Conservation (phyloP, 2,797 vertebrate genomes). For the Gymnocypris eckloni region DNA sequence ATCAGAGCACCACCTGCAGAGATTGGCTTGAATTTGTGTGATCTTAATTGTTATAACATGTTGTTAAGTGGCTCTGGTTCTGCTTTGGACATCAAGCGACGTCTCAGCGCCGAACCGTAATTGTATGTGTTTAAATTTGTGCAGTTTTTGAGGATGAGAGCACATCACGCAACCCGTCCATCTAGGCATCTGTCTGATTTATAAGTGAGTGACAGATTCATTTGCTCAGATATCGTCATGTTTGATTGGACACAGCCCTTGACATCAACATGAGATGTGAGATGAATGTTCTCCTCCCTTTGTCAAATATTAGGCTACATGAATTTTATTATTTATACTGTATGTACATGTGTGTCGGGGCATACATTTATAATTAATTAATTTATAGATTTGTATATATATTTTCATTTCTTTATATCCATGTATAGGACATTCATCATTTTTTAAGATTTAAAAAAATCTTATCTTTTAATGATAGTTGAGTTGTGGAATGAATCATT, state of each 20-base stretch:
- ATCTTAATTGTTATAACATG: background rate
- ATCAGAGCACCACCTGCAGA: background rate
- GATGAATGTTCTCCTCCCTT: background rate
- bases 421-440: too few relatives aligned
- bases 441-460: background rate
- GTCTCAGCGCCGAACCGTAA: rapidly evolving
- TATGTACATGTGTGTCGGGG: background rate
- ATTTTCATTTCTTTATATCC: too few relatives aligned
- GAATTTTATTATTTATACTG: background rate
- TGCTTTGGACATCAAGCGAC: background rate
- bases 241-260: background rate
- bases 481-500: background rate
- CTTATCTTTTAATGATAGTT: background rate
- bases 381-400: background rate
- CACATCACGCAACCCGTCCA: background rate
- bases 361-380: too few relatives aligned
- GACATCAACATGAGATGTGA: background rate
- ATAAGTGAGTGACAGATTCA: slow-evolving; percentile 15
- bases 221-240: background rate
- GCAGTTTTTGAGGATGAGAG: slow-evolving; percentile 9
- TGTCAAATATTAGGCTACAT: background rate
- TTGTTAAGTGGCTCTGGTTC: background rate
- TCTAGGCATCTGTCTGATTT: background rate
- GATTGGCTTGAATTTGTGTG: background rate
- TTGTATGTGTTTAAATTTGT: background rate